phyloP scores from a whole-genome alignment of 2,888 invertebrate species.

The Lasioglossum malachurum region DNA sequence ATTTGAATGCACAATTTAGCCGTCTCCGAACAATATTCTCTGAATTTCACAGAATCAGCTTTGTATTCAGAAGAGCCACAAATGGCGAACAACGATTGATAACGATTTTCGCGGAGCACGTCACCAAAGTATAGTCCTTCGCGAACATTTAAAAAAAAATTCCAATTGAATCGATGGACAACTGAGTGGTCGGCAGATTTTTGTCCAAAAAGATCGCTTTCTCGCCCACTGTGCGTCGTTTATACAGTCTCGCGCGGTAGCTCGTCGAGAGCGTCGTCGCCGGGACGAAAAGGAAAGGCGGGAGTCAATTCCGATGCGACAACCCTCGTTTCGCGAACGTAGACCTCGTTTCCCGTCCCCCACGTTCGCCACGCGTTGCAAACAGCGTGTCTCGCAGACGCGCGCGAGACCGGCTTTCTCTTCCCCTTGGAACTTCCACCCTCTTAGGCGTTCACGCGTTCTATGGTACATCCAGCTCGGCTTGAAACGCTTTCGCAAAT shows the following conservation, averaged over 20 bases:
- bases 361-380: not conserved
- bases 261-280: not conserved
- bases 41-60: too few species aligned
- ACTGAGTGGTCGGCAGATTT: too few species aligned
- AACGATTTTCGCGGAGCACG: too few species aligned
- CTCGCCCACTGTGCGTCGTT: too few species aligned
- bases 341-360: not conserved
- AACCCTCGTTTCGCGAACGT: not conserved
- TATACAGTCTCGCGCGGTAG: not conserved
- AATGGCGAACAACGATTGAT: too few species aligned
- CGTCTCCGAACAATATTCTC: too few species aligned
- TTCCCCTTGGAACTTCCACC: not conserved
- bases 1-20: too few species aligned
- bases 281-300: not conserved
- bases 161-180: too few species aligned
- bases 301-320: not conserved
- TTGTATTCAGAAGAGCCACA: too few species aligned
- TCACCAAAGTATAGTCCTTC: too few species aligned
- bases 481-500: slow-evolving; percentile 62
- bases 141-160: too few species aligned
- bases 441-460: slow-evolving; percentile 50
- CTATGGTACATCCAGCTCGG: slow-evolving; percentile 53
- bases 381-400: not conserved
- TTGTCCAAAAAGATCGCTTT: too few species aligned
- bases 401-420: not conserved